Base-by-base conservation (phyloP, 2,888 invertebrate genomes). In the Odontocerum albicorne region DNA sequence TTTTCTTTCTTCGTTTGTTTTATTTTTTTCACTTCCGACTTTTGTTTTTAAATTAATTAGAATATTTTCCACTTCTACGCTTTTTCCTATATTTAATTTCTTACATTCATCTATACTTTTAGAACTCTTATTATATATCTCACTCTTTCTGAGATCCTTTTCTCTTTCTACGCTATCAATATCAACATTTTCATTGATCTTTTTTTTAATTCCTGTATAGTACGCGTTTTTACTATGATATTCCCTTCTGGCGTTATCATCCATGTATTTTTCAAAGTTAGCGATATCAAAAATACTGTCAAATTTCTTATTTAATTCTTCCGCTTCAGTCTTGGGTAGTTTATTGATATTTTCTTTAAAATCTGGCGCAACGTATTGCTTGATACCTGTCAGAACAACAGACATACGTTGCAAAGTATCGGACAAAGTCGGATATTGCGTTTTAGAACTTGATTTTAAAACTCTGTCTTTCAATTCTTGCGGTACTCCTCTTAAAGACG, bases 351-450 rank as follows among this genome's bases (percentile, higher is more conserved):
- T 20, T 4, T 46, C 43, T 16, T 17, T 22, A 2, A 27, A 12
- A 10, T 33, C 22, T 4, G 59, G 52, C 10, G 50, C 69, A 15
- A 79, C 65, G 63, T 86, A 87, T 61, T 85, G 81, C 61, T 76
- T 77, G 38, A 92, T 68, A 20, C 92, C 91, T 64, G 85, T 82
- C 35, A 83, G 77, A 15, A 92, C 87, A 39, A 89, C 86, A 62
- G 80, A 75, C 3, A 86, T 75, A 63, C 88, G 77, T 64, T 87
- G 85, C 2, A 81, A 64, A 3, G 77, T 70, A 64, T 87, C 86
- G 59, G 71, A 74, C 1, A 86, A 61, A 16, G 81, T 75, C 40
- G 68, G 66, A 10, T 81, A 32, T 57, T 70, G 68, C 58, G 69
- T 69, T 62, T 78, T 46, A 50, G 72, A 68, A 49, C 66, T 64